Percentiles rank a stretch among this genome's conserved stretches.
phyloP scores from a whole-genome alignment of 2,113 vertebrate genomes.

The Prinia subflava region DNA sequence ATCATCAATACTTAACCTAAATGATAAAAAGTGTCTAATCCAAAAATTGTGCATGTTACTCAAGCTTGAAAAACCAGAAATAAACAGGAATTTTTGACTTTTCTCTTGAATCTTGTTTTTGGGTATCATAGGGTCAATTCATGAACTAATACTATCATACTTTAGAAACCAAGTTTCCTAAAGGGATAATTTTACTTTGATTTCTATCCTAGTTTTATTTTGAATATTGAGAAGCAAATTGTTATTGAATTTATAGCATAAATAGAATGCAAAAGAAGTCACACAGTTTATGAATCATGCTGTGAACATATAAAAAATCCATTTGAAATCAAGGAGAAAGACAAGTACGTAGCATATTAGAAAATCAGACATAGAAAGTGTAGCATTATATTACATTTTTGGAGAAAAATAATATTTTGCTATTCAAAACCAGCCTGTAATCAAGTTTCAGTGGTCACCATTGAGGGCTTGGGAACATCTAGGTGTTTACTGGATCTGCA shows the following conservation, averaged over 20 bases:
- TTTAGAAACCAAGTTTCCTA: background rate
- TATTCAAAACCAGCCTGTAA: background rate
- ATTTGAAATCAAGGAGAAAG: background rate
- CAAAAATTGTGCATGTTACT: background rate
- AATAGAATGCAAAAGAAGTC: background rate
- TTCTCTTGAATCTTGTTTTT: background rate
- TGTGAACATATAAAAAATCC: background rate
- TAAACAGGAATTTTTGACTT: background rate
- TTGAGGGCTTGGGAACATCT: background rate
- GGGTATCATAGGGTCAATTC: background rate
- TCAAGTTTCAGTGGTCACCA: background rate
- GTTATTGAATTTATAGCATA: background rate
- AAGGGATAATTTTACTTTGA: background rate
- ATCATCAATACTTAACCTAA: background rate
- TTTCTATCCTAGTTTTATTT: background rate
- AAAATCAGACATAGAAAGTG: background rate
- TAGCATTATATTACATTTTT: background rate
- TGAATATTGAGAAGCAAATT: background rate
- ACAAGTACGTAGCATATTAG: background rate
- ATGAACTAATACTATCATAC: background rate
- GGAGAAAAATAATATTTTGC: background rate
- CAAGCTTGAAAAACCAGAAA: background rate
- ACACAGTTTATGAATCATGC: background rate
- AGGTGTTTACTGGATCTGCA: constrained; percentile 14
- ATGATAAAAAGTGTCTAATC: background rate